Evolutionary conservation across 2,797 vertebrate species (phyloP), one percentile per base, ranked within the genome.

Genomic region (Hipposideros larvatus): DNA sequence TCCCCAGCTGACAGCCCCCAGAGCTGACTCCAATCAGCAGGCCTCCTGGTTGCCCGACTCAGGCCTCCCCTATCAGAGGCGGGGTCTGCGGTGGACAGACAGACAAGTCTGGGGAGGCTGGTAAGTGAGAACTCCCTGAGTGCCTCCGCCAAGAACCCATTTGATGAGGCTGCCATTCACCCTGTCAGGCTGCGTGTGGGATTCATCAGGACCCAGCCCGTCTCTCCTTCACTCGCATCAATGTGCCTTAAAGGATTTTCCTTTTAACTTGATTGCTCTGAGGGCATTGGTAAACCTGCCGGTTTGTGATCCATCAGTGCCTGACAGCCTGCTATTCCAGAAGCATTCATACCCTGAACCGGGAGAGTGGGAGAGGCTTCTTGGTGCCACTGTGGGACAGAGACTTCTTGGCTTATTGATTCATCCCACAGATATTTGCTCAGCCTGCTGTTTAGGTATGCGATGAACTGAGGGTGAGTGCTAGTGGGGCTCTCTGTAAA

Each of bases 161-260:
- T 92, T 93, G 97, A 96, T 9, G 84, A 87, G 82, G 65, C 97
- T 97, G 96, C 84, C 98, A 92, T 73, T 97, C 96, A 96, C 68
- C 87, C 91, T 61, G 59, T 96, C 95, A 92, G 80, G 16, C 55
- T 1, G 4, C 3, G 65, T 92, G 97, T 98, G 97, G 97, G 78
- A 74, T 98, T 96, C 87, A 48, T 97, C 91, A 97, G 65, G 63
- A 94, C 70, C 73, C 13, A 71, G 88, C 53, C 2, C 1, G 61
- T 70, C 93, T 85, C 91, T 92, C 91, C 22, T 0, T 41, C 34
- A 0, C 0, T 24, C 73, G 65, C 66, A 14, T 53, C 79, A 7
- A 11, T 90, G 87, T 70, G 53, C 74, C 22, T 48, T 0, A 61
- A 92, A 90, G 48, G 46, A 55, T 37, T 87, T 92, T 96, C 48